A percentile compares a stretch with the other conserved stretches of the same genome.
These are phyloP conservation scores for Tor tambroides DNA, from an alignment of 2,113 vertebrate genomes.

Conservation along the genomic window DNA sequence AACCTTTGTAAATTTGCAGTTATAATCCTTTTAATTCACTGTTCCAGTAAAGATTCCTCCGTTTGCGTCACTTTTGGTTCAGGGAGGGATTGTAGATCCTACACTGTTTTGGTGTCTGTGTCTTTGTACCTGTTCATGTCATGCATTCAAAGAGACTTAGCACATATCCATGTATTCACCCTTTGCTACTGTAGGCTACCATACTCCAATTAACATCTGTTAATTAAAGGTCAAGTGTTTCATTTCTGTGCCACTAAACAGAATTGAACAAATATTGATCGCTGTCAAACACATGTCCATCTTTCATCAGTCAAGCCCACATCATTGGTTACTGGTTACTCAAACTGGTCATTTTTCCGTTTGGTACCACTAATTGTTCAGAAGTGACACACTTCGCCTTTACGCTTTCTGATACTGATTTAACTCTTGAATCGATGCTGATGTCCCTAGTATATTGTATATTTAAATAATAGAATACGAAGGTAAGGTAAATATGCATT, in stretches of 20 bases:
- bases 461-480: slow-evolving; percentile 26
- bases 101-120: not conserved
- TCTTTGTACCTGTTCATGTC: slow-evolving; percentile 1
- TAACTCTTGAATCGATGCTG: not conserved
- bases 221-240: not conserved
- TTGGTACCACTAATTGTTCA: not conserved
- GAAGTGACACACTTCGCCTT: not conserved
- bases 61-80: slow-evolving; percentile 3
- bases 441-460: slow-evolving; percentile 20
- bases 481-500: slow-evolving; percentile 20
- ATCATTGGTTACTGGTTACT: not conserved
- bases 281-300: not conserved
- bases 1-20: not conserved
- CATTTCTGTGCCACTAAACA: not conserved
- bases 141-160: not conserved
- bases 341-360: not conserved
- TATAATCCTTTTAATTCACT: slow-evolving; percentile 12
- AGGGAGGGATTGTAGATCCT: slow-evolving; percentile 33
- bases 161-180: slow-evolving; percentile 9
- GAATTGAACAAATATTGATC: not conserved
- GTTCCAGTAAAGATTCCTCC: slow-evolving; percentile 1
- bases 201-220: not conserved
- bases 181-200: not conserved
- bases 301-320: no score
- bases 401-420: not conserved